Evolutionary conservation across 2,888 invertebrate species (phyloP), one percentile per base, ranked within the genome.

Genomic region (Drosophila percnosoma): DNA sequence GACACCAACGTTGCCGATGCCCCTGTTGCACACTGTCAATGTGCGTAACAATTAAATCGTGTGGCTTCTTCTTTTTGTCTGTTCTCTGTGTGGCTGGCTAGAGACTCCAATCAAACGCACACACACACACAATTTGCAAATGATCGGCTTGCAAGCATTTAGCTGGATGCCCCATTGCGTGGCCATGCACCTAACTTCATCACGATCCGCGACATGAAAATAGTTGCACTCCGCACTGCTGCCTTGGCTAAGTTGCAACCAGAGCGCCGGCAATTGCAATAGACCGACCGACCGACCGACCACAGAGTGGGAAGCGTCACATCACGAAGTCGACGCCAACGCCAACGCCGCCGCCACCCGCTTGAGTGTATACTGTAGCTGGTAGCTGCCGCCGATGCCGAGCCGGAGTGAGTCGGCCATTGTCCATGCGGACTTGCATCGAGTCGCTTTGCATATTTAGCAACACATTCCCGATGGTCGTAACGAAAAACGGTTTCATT

Each of bases 21-120:
- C 27, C 10, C 21, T 11, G 70, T 34, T 36, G 55, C 59, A 45
- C 69, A 73, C 77, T 83, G 87, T 87, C 82, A 89, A 83, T 87
- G 90, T 91, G 91, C 91, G 91, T 91, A 91, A 91, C 91, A 91
- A 91, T 90, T 91, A 90, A 90, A 87, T 91, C 91, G 91, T 91
- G 91, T 89, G 65, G 82, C 83, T 80, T 78, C 86, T 80, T 69
- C 81, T 73, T 61, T 69, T 75, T 52, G 57, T 29, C 57, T 40
- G 36, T 18, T 60, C 29, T 6, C 21, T 15, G 45, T 45, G 21
- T 15, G 45, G 15, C n/a, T 42, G 40, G n/a, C 55, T 57, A 29
- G 29, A 27, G 8, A 27, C 49, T 18, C 49, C 27, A 27, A 18
- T 15, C 49, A n/a, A 11, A 24, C 21, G 24, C 45, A 45, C 45